Percentiles rank a stretch among this genome's conserved stretches.
These are phyloP conservation scores for Epizoanthus fatuus DNA, from an alignment of 92 coral and sea anemone genomes.

Conservation along the genomic window DNA sequence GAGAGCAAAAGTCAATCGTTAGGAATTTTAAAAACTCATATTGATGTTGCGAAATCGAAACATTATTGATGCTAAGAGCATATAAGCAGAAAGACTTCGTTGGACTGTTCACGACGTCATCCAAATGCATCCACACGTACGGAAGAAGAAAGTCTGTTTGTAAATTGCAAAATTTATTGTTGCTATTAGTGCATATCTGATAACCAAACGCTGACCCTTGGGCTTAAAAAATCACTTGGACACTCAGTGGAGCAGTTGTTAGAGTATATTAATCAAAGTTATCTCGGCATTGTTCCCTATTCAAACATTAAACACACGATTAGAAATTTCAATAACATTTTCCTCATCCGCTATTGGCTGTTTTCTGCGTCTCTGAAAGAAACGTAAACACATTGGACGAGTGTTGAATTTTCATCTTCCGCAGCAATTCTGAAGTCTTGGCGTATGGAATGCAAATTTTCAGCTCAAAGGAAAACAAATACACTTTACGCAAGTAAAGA, in stretches of 20 bases:
- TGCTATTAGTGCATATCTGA: background rate
- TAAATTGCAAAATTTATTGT: background rate
- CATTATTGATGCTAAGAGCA: too few species aligned
- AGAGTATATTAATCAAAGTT: slow-evolving; percentile 1
- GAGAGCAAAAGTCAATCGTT: too few species aligned
- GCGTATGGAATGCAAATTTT: slow-evolving; percentile 45
- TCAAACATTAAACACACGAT: slow-evolving; percentile 56
- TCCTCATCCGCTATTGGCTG: slow-evolving; percentile 64
- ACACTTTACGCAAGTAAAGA: background rate
- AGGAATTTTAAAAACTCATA: too few species aligned
- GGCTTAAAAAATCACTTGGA: background rate
- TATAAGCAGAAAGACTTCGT: too few species aligned
- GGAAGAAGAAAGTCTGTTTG: background rate
- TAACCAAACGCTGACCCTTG: background rate
- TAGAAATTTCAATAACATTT: slow-evolving; percentile 58
- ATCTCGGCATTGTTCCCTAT: slow-evolving; percentile 68
- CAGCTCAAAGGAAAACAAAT: slow-evolving; percentile 45
- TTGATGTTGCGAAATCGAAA: too few species aligned
- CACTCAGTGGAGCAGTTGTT: background rate
- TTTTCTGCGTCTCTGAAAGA: slow-evolving; percentile 40
- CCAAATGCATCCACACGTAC: too few species aligned
- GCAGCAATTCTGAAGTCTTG: slow-evolving; percentile 5
- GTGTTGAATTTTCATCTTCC: slow-evolving; percentile 9
- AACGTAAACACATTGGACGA: slow-evolving; percentile 64
- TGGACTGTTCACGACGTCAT: too few species aligned